Evolutionary conservation across 2,113 vertebrate genomes (phyloP).

Genomic region (Neofelis nebulosa): DNA sequence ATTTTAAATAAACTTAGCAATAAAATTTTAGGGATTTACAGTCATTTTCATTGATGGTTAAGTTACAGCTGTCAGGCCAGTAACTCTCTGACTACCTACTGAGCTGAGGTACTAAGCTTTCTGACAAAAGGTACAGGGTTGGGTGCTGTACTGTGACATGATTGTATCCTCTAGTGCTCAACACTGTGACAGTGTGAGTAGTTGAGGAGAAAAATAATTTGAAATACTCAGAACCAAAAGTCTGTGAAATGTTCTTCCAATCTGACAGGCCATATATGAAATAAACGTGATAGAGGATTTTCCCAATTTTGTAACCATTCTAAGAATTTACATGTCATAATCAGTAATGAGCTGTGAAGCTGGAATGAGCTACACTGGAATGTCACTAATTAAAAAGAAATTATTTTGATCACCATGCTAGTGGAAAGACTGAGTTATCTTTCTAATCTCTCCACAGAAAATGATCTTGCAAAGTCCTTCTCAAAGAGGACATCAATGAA

Average conservation of each 20-base stretch:
- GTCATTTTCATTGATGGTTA: neutral
- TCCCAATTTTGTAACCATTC: neutral
- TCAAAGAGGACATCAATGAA: conserved; percentile 23
- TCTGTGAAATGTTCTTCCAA: neutral
- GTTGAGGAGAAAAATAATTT: neutral
- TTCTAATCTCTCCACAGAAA: conserved; percentile 37
- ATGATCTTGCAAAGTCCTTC: conserved; percentile 10
- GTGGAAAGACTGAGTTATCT: conserved; percentile 31
- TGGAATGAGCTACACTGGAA: conserved; percentile 24
- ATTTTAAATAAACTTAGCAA: neutral
- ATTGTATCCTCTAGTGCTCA: neutral
- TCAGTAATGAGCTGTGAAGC: neutral
- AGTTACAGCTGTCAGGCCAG: neutral
- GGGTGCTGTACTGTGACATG: neutral
- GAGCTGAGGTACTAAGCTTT: neutral
- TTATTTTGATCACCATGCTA: neutral
- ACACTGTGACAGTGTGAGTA: neutral
- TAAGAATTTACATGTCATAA: conserved; percentile 8
- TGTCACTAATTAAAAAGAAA: neutral
- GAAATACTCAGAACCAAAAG: neutral
- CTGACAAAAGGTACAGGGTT: neutral
- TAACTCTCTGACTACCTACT: neutral
- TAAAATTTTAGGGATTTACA: neutral
- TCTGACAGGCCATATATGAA: neutral
- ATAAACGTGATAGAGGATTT: neutral